Percentiles rank a stretch among this genome's conserved stretches.
Conservation (phyloP, 2,888 invertebrate genomes). For the Drosophila quinaria region DNA sequence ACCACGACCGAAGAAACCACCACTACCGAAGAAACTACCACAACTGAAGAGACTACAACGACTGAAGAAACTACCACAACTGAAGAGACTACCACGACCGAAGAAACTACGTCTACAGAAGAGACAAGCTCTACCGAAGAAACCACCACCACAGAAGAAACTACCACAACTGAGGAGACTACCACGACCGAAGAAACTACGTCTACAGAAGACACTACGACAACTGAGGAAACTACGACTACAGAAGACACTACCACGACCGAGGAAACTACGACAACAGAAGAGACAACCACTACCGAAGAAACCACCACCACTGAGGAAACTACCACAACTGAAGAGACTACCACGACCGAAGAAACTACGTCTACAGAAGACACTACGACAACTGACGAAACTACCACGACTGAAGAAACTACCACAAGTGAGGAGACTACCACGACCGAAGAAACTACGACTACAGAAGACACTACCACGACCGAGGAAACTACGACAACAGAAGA, state of each 20-base stretch:
- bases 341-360: neutral
- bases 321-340: too few species aligned
- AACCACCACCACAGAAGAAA: neutral
- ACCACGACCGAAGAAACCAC: neutral
- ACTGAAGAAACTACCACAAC: neutral
- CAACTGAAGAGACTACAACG: neutral
- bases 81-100: neutral
- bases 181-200: neutral
- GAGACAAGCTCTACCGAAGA: neutral
- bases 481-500: neutral
- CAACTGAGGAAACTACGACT: neutral
- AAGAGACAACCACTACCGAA: neutral
- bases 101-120: neutral
- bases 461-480: neutral
- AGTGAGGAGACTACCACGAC: neutral
- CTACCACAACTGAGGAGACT: neutral
- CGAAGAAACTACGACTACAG: neutral
- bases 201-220: neutral
- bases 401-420: neutral
- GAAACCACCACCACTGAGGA: slow-evolving; percentile 1
- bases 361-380: neutral
- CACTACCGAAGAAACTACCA: neutral
- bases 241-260: neutral
- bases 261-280: neutral
- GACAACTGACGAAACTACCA: neutral